These are phyloP conservation scores for Cremastobaeus sp. DNA, from an alignment of 2,888 invertebrate genomes.

Conservation along the genomic window DNA sequence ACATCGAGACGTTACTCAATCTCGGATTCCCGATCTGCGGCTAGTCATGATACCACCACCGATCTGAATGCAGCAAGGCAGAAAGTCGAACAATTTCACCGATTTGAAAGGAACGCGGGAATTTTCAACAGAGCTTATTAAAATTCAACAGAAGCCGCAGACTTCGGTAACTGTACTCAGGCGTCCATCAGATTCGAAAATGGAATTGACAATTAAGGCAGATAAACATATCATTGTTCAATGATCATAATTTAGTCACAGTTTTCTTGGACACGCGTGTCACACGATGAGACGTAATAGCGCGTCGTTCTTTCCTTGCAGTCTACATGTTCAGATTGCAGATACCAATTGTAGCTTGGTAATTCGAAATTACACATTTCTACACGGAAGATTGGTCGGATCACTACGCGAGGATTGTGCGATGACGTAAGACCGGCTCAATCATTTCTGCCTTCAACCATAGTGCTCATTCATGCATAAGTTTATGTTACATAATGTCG, in stretches of 20 bases:
- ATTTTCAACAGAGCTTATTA: conserved; percentile 25
- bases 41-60: conserved; percentile 17
- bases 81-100: too few species aligned
- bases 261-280: too few species aligned
- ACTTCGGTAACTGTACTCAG: conserved; percentile 16
- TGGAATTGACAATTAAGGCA: conserved; percentile 23
- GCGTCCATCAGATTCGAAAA: conserved; percentile 18
- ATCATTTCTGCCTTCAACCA: conserved; percentile 1
- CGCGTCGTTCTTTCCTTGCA: too few species aligned
- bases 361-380: conserved; percentile 15
- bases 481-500: conserved; percentile 12
- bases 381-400: conserved; percentile 5
- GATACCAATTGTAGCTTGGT: neutral
- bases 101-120: neutral
- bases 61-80: too few species aligned
- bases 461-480: conserved; percentile 8
- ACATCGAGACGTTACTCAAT: conserved; percentile 3
- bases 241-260: neutral
- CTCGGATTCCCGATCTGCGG: neutral
- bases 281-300: too few species aligned
- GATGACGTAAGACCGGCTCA: neutral
- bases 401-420: neutral
- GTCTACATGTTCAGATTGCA: neutral
- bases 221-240: conserved; percentile 10
- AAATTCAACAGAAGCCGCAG: conserved; percentile 13